Evolutionary conservation across 2,113 vertebrate genomes (phyloP).

Genomic region (Lepisosteus oculatus): DNA sequence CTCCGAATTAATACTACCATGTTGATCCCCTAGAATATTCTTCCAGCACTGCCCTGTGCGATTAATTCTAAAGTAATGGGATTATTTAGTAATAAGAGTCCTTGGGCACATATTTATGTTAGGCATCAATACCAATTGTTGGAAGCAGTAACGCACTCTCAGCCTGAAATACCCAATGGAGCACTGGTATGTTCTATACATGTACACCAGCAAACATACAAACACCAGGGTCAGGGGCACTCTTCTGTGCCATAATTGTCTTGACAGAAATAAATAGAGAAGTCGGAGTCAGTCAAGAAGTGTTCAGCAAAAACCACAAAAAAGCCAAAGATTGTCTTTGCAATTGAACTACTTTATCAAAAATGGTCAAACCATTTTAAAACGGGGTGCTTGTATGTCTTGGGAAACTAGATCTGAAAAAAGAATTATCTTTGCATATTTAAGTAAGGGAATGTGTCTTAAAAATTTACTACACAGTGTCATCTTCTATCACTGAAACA

Average conservation of each 20-base stretch:
- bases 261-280: constrained; percentile 81
- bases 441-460: constrained; percentile 4
- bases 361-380: constrained; percentile 62
- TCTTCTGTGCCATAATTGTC: constrained; percentile 64
- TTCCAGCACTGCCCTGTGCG: constrained; percentile 48
- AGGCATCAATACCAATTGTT: constrained; percentile 60
- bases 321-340: constrained; percentile 56
- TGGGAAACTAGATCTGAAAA: constrained; percentile 62
- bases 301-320: constrained; percentile 67
- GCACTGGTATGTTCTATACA: constrained; percentile 60
- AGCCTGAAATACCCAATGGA: constrained; percentile 74
- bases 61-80: constrained; percentile 54
- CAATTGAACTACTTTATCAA: constrained; percentile 64
- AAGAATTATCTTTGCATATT: constrained; percentile 46
- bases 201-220: constrained; percentile 56
- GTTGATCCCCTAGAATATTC: constrained; percentile 41
- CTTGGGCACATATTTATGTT: constrained; percentile 57
- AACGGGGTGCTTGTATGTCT: constrained; percentile 55
- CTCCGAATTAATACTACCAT: constrained; percentile 15
- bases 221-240: constrained; percentile 51
- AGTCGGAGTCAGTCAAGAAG: constrained; percentile 77
- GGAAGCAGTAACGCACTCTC: constrained; percentile 69
- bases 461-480: constrained; percentile 1
- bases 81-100: constrained; percentile 59
- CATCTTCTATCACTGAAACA: neutral